Conservation (phyloP, 2,113 vertebrate genomes). For the Actenoides hombroni region DNA sequence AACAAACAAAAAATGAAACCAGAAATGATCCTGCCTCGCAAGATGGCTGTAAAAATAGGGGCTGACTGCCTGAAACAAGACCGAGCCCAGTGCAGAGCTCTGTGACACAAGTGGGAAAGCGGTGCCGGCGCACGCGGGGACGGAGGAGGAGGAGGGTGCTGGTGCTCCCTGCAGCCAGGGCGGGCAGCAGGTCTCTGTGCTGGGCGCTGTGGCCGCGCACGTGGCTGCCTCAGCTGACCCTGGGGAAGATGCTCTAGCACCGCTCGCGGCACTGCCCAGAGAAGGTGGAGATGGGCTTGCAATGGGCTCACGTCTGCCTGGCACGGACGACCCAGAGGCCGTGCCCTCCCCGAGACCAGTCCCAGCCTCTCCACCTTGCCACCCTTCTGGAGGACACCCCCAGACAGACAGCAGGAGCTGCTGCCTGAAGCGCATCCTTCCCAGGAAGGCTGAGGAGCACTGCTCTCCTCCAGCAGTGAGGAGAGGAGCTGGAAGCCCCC, state of each 20-base stretch:
- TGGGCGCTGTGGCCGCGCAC: background rate
- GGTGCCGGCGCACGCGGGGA: background rate
- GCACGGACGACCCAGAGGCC: background rate
- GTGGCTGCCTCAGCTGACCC: background rate
- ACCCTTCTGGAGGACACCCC: background rate
- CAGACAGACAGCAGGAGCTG: background rate
- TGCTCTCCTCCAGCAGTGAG: background rate
- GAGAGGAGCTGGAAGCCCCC: background rate
- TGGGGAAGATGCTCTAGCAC: background rate
- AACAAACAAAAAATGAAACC: background rate
- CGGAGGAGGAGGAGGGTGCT: fast-evolving
- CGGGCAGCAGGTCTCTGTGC: background rate
- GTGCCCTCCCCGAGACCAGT: background rate
- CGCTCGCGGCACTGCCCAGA: fast-evolving
- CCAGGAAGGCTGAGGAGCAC: background rate
- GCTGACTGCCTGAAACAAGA: background rate
- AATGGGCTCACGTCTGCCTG: background rate
- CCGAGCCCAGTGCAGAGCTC: background rate
- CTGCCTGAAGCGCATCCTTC: background rate
- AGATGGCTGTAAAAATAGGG: background rate
- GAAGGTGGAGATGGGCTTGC: fast-evolving
- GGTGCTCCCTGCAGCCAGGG: fast-evolving
- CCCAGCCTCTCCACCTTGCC: background rate
- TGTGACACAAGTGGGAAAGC: background rate
- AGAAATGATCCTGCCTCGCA: background rate